Percentiles rank a stretch among this genome's conserved stretches.
phyloP scores from a whole-genome alignment of 2,888 invertebrate species.

The Nemurella pictetii region DNA sequence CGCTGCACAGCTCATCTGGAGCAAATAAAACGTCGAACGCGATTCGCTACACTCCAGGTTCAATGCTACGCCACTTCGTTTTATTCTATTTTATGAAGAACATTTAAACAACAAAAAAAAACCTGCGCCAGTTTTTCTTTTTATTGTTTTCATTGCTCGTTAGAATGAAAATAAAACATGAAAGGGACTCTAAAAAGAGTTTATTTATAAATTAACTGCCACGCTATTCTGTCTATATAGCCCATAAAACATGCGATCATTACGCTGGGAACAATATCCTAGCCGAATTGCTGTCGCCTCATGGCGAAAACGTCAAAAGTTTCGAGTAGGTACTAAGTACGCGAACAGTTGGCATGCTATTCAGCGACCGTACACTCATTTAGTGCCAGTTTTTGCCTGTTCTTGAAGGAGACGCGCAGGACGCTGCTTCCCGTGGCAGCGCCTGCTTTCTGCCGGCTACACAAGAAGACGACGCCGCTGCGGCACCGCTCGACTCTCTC shows the following conservation, averaged over 20 bases:
- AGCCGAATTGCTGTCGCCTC: background rate
- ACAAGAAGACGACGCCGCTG: no score
- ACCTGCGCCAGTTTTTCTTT: background rate
- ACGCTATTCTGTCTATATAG: background rate
- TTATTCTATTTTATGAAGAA: background rate
- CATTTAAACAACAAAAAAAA: no score
- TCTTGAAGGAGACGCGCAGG: no score
- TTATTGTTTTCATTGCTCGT: background rate
- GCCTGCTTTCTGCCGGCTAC: no score
- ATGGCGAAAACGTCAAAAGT: background rate
- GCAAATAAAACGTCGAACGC: background rate
- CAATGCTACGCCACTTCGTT: background rate
- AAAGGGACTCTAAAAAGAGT: background rate
- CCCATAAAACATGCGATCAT: background rate
- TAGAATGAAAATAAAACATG: background rate
- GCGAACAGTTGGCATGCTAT: no score
- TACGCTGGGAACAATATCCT: background rate
- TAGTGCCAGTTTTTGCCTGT: background rate
- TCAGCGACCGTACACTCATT: background rate
- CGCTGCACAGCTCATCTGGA: background rate
- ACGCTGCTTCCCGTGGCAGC: no score
- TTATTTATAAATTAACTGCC: background rate
- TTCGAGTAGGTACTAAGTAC: no score
- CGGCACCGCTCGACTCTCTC: no score
- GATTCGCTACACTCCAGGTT: background rate